Evolutionary conservation across 2,797 vertebrate species (phyloP).

Genomic region (Microhierax caerulescens): DNA sequence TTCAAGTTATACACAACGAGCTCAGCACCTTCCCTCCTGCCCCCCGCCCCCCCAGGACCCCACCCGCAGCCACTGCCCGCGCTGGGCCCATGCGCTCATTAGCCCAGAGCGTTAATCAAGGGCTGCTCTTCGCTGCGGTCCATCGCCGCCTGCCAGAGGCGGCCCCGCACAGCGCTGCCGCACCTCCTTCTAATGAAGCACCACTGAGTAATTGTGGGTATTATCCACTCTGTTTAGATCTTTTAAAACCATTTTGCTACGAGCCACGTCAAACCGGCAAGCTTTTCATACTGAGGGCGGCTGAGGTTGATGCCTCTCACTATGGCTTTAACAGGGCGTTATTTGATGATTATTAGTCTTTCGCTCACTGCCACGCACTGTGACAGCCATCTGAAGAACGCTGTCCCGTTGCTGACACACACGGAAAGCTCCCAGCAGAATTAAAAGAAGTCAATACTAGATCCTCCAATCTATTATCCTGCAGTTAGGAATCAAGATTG

Average conservation of each 20-base stretch:
- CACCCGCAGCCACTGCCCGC: accelerated
- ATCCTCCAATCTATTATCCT: neutral
- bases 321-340: slow-evolving; percentile 73
- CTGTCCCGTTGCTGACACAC: neutral
- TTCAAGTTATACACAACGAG: accelerated
- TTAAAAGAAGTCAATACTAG: neutral
- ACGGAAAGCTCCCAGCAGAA: neutral
- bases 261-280: neutral
- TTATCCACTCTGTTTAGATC: neutral
- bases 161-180: neutral
- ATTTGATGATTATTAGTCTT: slow-evolving; percentile 73
- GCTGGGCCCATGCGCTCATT: neutral
- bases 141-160: neutral
- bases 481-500: neutral
- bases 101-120: slow-evolving; percentile 14
- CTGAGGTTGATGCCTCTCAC: neutral
- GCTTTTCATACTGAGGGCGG: neutral
- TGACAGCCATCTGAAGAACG: slow-evolving; percentile 53
- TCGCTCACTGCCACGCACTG: slow-evolving; percentile 76
- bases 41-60: neutral
- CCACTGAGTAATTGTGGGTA: neutral
- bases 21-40: neutral
- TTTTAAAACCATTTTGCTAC: neutral
- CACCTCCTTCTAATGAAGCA: slow-evolving; percentile 29
- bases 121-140: neutral